A percentile compares a stretch with the other conserved stretches of the same genome.
phyloP scores from a whole-genome alignment of 2,113 vertebrate species.

The Marmota flaviventris region DNA sequence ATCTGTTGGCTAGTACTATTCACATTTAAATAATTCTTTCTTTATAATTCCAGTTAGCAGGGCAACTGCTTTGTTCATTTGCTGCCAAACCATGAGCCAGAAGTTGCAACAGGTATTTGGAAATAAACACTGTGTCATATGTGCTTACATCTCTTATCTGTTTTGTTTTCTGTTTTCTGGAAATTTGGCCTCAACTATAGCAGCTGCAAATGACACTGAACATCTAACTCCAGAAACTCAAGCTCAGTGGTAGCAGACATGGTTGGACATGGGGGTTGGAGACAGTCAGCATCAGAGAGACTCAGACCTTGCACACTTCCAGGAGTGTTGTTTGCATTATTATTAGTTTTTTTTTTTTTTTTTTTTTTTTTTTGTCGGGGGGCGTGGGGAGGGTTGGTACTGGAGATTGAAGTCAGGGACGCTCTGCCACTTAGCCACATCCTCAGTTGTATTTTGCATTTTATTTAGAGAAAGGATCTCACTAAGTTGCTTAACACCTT shows the following conservation, averaged over 20 bases:
- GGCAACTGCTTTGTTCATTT: conserved; percentile 95
- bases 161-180: neutral
- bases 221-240: too few species aligned
- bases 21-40: conserved; percentile 93
- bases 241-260: neutral
- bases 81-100: conserved; percentile 98
- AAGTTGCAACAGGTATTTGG: conserved; percentile 97
- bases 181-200: neutral
- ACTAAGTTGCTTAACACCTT: too few species aligned
- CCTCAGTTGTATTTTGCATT: too few species aligned
- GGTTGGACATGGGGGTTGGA: too few species aligned
- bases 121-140: conserved; percentile 91
- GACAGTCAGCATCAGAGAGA: neutral
- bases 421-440: too few species aligned
- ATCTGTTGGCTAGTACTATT: neutral
- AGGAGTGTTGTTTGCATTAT: neutral
- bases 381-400: too few species aligned
- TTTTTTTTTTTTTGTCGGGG: too few species aligned
- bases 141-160: neutral
- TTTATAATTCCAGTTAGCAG: conserved; percentile 97
- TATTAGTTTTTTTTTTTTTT: too few species aligned
- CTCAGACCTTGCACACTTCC: neutral
- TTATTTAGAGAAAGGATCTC: too few species aligned
- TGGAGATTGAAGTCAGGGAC: too few species aligned
- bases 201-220: neutral